Conservation (phyloP, 2,888 invertebrate species). For the Drosophila longiperda region DNA sequence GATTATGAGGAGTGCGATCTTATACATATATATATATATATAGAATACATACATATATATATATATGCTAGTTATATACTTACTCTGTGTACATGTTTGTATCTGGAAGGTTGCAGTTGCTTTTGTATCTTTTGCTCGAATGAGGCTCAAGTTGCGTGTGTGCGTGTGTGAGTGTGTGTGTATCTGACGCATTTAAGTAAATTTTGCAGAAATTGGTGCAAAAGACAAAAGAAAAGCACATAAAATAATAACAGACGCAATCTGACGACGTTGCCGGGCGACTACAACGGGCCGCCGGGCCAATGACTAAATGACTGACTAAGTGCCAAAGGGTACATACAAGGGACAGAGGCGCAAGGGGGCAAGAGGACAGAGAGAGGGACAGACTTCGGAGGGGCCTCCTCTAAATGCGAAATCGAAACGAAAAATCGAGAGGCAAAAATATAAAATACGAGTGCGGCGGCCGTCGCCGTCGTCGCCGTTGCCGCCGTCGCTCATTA, state of each 20-base stretch:
- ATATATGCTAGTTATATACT: slow-evolving; percentile 22
- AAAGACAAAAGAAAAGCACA: slow-evolving; percentile 80
- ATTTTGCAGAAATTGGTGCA: slow-evolving; percentile 80
- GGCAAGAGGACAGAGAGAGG: slow-evolving; percentile 3
- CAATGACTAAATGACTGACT: slow-evolving; percentile 80
- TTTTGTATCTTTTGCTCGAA: slow-evolving; percentile 6
- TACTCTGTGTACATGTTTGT: slow-evolving; percentile 19
- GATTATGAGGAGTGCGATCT: slow-evolving; percentile 63
- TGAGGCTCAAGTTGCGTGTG: slow-evolving; percentile 24
- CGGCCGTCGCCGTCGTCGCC: slow-evolving; percentile 29
- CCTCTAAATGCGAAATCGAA: slow-evolving; percentile 75
- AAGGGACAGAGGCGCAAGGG: slow-evolving; percentile 8
- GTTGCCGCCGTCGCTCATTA: slow-evolving; percentile 66
- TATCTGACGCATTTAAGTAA: slow-evolving; percentile 72
- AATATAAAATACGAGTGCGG: slow-evolving; percentile 78
- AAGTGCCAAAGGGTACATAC: slow-evolving; percentile 69
- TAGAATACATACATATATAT: background rate
- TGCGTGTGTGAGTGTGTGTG: slow-evolving; percentile 48
- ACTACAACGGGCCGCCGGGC: slow-evolving; percentile 56
- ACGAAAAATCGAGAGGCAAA: slow-evolving; percentile 71
- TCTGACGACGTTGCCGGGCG: slow-evolving; percentile 52
- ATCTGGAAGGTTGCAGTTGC: slow-evolving; percentile 30
- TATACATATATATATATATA: slow-evolving; percentile 8
- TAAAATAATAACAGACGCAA: slow-evolving; percentile 80
- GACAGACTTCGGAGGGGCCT: slow-evolving; percentile 19